Conservation (phyloP, 2,113 vertebrate species). For the Chunga burmeisteri region DNA sequence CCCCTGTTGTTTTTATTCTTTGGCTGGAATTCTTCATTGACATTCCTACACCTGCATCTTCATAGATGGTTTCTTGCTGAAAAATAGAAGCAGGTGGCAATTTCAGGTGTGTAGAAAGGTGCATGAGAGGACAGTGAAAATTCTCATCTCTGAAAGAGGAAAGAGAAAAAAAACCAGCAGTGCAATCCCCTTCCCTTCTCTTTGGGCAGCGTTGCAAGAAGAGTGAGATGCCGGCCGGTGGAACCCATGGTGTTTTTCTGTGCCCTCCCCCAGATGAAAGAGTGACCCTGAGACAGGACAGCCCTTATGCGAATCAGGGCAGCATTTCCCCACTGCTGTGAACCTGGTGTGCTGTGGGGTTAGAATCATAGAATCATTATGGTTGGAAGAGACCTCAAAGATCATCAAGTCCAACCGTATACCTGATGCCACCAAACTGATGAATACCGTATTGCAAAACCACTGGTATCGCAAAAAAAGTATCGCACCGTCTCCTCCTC, state of each 20-base stretch:
- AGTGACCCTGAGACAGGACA: neutral
- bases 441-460: accelerated
- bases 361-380: too few relatives aligned
- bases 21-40: neutral
- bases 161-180: neutral
- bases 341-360: accelerated
- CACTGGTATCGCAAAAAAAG: neutral
- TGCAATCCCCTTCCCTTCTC: neutral
- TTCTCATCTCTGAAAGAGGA: neutral
- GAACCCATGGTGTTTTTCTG: neutral
- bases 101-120: neutral
- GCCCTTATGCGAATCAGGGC: accelerated
- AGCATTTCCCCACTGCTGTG: neutral
- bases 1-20: neutral
- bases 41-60: neutral
- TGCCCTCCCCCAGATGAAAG: neutral
- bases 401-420: too few relatives aligned
- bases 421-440: neutral
- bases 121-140: neutral
- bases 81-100: neutral
- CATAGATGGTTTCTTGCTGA: neutral
- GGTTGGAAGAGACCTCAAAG: too few relatives aligned
- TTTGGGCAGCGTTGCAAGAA: neutral
- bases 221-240: neutral
- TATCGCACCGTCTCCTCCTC: accelerated